These are phyloP conservation scores for Thoracochromis brauschi DNA, from an alignment of 2,113 vertebrate genomes.

Conservation along the genomic window DNA sequence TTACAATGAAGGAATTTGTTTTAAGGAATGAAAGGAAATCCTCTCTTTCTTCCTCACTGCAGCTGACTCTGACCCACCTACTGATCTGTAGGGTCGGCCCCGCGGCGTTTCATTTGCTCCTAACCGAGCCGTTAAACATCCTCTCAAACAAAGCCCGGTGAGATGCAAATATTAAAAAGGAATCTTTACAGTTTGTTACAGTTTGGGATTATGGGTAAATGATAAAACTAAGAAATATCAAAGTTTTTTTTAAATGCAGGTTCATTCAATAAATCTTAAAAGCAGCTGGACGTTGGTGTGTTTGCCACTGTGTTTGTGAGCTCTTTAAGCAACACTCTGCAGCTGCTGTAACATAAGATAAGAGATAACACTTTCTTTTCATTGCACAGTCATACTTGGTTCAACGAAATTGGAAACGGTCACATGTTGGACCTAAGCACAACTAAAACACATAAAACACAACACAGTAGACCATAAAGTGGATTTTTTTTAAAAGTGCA, in stretches of 20 bases:
- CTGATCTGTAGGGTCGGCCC: neutral
- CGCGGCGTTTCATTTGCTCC: slow-evolving; percentile 22
- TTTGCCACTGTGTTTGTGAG: neutral
- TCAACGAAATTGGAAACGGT: accelerated
- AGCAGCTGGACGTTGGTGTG: neutral
- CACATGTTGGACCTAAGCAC: neutral
- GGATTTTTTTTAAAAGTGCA: neutral
- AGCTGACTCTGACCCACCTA: neutral
- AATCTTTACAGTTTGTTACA: neutral
- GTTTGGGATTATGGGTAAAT: neutral
- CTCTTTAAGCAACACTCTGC: neutral
- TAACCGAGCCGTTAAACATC: neutral
- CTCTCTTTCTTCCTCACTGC: slow-evolving; percentile 20
- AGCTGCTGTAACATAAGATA: neutral
- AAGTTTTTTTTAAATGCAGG: neutral
- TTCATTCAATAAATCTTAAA: neutral
- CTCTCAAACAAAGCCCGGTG: slow-evolving; percentile 27
- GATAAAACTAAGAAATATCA: neutral
- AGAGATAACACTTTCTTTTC: neutral
- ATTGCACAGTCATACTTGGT: neutral
- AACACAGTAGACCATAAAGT: neutral
- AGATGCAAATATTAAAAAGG: slow-evolving; percentile 40
- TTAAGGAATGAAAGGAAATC: slow-evolving; percentile 29
- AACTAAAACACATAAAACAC: neutral
- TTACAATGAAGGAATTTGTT: slow-evolving; percentile 14